A percentile compares a stretch with the other conserved stretches of the same genome.
Conservation (phyloP, 2,888 invertebrate species). For the Carterocephalus palaemon region DNA sequence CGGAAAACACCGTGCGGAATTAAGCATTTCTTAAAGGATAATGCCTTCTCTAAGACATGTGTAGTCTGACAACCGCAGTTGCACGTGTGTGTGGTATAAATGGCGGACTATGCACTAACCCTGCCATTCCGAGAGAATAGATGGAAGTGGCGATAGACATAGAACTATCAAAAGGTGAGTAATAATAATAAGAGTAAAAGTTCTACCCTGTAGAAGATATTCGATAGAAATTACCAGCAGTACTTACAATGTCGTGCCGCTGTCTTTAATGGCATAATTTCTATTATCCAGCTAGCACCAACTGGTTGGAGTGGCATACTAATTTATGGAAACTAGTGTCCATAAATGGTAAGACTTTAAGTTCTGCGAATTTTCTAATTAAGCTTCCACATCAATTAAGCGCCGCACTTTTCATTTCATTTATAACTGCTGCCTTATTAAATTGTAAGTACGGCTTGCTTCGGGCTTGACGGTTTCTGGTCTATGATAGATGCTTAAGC, state of each 20-base stretch:
- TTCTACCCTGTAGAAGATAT: constrained; percentile 6
- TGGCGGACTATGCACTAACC: too few relatives aligned
- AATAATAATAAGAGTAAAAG: constrained; percentile 6
- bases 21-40: too few relatives aligned
- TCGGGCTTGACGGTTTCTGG: background rate
- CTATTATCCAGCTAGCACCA: constrained; percentile 28
- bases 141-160: too few relatives aligned
- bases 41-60: too few relatives aligned
- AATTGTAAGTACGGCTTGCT: constrained; percentile 9
- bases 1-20: too few relatives aligned
- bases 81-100: too few relatives aligned
- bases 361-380: constrained; percentile 39
- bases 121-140: too few relatives aligned
- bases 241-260: constrained; percentile 11
- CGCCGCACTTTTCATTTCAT: constrained; percentile 17
- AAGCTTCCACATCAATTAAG: constrained; percentile 35
- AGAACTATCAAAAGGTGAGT: background rate
- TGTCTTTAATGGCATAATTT: constrained; percentile 26
- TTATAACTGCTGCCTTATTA: constrained; percentile 9
- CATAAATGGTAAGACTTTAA: constrained; percentile 31
- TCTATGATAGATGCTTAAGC: background rate
- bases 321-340: constrained; percentile 33
- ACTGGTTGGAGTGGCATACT: constrained; percentile 30
- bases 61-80: too few relatives aligned
- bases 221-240: constrained; percentile 6